phyloP scores from a whole-genome alignment of 2,888 invertebrate species.

The Noctua pronuba region DNA sequence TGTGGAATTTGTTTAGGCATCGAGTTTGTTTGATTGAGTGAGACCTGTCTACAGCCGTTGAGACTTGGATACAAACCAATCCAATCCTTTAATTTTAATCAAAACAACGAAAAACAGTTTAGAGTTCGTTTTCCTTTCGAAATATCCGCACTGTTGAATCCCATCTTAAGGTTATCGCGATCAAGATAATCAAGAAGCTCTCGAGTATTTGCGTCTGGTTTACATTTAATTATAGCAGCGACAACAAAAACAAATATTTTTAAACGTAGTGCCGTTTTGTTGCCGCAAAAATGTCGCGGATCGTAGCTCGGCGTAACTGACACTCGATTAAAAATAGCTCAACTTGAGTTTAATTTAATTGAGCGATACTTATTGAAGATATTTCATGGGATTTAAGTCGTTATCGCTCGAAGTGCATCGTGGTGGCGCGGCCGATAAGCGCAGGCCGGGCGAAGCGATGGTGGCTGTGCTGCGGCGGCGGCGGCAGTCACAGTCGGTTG shows the following conservation, averaged over 20 bases:
- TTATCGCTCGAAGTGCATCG: slow-evolving; percentile 83
- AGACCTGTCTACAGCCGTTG: slow-evolving; percentile 26
- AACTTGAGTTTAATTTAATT: slow-evolving; percentile 43
- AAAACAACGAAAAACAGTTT: slow-evolving; percentile 29
- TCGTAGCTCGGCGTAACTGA: background rate
- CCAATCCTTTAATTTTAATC: slow-evolving; percentile 35
- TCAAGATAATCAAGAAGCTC: slow-evolving; percentile 25
- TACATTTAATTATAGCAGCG: slow-evolving; percentile 36
- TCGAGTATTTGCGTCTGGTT: slow-evolving; percentile 15
- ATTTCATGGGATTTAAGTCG: slow-evolving; percentile 75
- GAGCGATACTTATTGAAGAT: slow-evolving; percentile 41
- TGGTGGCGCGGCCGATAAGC: slow-evolving; percentile 85
- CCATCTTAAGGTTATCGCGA: slow-evolving; percentile 15
- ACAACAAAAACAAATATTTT: slow-evolving; percentile 19
- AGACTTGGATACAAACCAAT: slow-evolving; percentile 43
- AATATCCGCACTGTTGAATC: slow-evolving; percentile 18
- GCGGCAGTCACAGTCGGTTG: slow-evolving; percentile 86
- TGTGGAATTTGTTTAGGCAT: slow-evolving; percentile 12
- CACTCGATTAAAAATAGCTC: slow-evolving; percentile 52
- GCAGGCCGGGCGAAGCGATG: slow-evolving; percentile 77
- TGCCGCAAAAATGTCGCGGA: background rate
- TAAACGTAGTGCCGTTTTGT: background rate
- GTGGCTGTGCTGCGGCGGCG: slow-evolving; percentile 71
- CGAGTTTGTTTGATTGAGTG: slow-evolving; percentile 30
- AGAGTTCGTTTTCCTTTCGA: slow-evolving; percentile 11